A percentile compares a stretch with the other conserved stretches of the same genome.
phyloP scores from a whole-genome alignment of 1,140 invertebrate species.

The Scaptomyza hsui region DNA sequence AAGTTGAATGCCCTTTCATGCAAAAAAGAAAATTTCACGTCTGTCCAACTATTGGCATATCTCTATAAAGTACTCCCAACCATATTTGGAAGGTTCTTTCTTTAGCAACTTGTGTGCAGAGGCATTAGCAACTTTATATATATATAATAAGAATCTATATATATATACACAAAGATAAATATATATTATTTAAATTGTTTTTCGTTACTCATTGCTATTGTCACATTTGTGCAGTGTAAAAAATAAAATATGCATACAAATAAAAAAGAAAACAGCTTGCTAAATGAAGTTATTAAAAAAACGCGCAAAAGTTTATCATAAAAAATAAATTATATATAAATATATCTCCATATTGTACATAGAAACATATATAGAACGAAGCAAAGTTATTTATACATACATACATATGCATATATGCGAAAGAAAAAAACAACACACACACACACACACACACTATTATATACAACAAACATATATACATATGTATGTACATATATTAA shows the following conservation, averaged over 20 bases:
- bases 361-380: conserved; percentile 42
- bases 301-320: conserved; percentile 45
- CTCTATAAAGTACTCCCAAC: too few relatives aligned
- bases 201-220: conserved; percentile 32
- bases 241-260: conserved; percentile 21
- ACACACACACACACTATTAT: too few relatives aligned
- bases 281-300: conserved; percentile 47
- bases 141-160: conserved; percentile 20
- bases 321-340: conserved; percentile 35
- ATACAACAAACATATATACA: conserved; percentile 9
- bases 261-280: conserved; percentile 39
- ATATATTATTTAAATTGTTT: conserved; percentile 33
- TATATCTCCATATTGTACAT: conserved; percentile 32
- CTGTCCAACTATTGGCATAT: too few relatives aligned
- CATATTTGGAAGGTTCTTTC: neutral
- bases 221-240: conserved; percentile 65
- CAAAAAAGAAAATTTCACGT: neutral
- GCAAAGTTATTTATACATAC: conserved; percentile 65
- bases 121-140: conserved; percentile 13
- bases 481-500: conserved; percentile 42
- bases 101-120: neutral
- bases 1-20: conserved; percentile 6
- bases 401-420: conserved; percentile 27
- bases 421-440: too few relatives aligned
- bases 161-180: conserved; percentile 5